Evolutionary conservation across 2,888 invertebrate species (phyloP), one percentile per base, ranked within the genome.

Genomic region (Sphecodes monilicornis): DNA sequence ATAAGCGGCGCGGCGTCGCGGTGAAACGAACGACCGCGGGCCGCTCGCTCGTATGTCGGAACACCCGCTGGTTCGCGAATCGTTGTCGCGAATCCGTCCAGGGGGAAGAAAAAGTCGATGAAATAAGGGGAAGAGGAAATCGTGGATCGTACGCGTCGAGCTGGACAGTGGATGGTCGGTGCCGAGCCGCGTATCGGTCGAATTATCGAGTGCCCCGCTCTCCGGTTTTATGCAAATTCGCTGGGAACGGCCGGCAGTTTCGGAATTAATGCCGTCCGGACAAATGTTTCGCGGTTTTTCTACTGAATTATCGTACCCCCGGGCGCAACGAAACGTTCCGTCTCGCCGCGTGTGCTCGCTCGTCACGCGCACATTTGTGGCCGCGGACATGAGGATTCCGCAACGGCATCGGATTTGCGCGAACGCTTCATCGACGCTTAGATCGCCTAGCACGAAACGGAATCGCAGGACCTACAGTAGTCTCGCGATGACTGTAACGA

Each of bases 281-380:
- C 89, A 89, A 91, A 92, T 89, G 92, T 91, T 88, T 88, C 88
- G 90, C 86, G 89, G 90, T 90, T 91, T 92, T 91, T 91, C 89
- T 90, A 86, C 84, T 90, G 89, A 90, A 90, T 90, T 90, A 90
- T 90, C 88, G 89, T 90, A 83, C 87, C 90, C 90, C 69, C 74
- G 88, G 88, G 89, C 78, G 68, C 82, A 80, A 80, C 90, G 79
- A 84, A 88, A 86, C 86, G 83, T 78, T 76, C 74, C 73, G 80
- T 70, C 43, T 69, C n/a, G 18, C 26, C 66, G 71, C 71, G 60
- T 43, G 22, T 57, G 74, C 69, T n/a, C 81, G 60, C 50, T 46
- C 60, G 54, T 66, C 26, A 36, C 73, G 73, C 64, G 64, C 10
- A 10, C 18, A 32, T 29, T 32, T 64, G 66, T 11, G 66, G 36